Evolutionary conservation across 2,113 vertebrate species (phyloP), one percentile per base, ranked within the genome.

Genomic region (Saimiri boliviensis): DNA sequence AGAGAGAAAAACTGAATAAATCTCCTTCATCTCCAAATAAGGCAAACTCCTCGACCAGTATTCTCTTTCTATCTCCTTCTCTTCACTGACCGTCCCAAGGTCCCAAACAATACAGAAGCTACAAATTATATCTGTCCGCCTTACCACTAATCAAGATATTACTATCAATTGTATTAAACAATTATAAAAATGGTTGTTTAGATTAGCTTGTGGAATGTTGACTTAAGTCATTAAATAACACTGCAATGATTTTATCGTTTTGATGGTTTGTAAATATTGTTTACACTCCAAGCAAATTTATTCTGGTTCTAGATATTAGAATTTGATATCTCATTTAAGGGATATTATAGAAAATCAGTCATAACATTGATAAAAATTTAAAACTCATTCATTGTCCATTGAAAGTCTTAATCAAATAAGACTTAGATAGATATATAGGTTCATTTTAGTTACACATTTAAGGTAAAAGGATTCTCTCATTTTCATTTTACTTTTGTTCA

Each of bases 281-380:
- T 95, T 96, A 95, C 35, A 80, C 8, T 86, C 77, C 5, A 89
- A 40, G 37, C 49, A 98, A 79, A 86, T 84, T 96, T 90, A 94
- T 74, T 96, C 81, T 96, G 47, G 27, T 45, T 95, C 49, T 73
- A 82, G 19, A 21, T 81, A 81, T 95, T 14, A 88, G n/a, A 35
- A 95, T 76, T 45, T 87, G 40, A 40, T 66, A 97, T 70, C 42
- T 95, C 73, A 60, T 68, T 74, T 86, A 91, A 91, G 14, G 60
- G 20, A 45, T 70, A 83, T 81, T 35, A 92, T 54, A 86, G 73
- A 95, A 95, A 92, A 84, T 30, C 42, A 96, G 70, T 12, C 82
- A 93, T 40, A 91, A 93, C 86, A 87, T 73, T 83, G 79, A 45
- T 56, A 86, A 87, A 94, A 87, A 83, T 91, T 42, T 84, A 83